A percentile compares a stretch with the other conserved stretches of the same genome.
Conservation (phyloP, 1,140 invertebrate genomes). For the Halesus radiatus region DNA sequence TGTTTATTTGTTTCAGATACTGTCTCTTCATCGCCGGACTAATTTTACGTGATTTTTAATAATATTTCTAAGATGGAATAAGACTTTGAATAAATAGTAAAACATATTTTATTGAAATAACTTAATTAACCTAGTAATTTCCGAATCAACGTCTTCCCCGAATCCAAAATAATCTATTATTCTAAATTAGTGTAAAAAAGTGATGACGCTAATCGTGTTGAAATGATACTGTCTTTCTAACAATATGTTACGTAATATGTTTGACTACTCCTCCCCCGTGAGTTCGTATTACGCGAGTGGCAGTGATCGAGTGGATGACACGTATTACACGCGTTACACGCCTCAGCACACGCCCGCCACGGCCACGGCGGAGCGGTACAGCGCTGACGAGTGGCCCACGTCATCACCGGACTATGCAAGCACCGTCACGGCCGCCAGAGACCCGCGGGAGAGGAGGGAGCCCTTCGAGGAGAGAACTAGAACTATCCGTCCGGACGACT, state of each 20-base stretch:
- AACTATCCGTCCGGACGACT: conserved; percentile 57
- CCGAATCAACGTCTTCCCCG: conserved; percentile 41
- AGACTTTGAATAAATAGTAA: not conserved
- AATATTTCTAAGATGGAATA: not conserved
- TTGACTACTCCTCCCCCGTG: conserved; percentile 52
- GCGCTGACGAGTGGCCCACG: conserved; percentile 50
- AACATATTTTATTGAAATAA: not conserved
- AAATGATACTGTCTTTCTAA: conserved; percentile 13
- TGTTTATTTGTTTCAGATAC: conserved; percentile 26
- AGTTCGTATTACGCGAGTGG: conserved; percentile 54
- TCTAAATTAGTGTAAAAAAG: conserved; percentile 27
- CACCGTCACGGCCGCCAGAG: conserved; percentile 35
- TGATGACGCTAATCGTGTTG: not conserved
- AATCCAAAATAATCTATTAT: conserved; percentile 21
- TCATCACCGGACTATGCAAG: conserved; percentile 51
- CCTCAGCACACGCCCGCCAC: conserved; percentile 33
- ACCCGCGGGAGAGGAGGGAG: conserved; percentile 47
- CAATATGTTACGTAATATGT: conserved; percentile 53
- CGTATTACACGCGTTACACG: conserved; percentile 52
- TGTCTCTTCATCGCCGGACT: not conserved
- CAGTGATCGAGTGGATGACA: conserved; percentile 52
- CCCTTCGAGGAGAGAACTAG: conserved; percentile 56
- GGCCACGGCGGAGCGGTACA: conserved; percentile 47
- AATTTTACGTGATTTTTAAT: not conserved
- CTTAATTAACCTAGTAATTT: not conserved